Evolutionary conservation across 2,888 invertebrate species (phyloP), one percentile per base, ranked within the genome.

Genomic region (Aricia artaxerxes): DNA sequence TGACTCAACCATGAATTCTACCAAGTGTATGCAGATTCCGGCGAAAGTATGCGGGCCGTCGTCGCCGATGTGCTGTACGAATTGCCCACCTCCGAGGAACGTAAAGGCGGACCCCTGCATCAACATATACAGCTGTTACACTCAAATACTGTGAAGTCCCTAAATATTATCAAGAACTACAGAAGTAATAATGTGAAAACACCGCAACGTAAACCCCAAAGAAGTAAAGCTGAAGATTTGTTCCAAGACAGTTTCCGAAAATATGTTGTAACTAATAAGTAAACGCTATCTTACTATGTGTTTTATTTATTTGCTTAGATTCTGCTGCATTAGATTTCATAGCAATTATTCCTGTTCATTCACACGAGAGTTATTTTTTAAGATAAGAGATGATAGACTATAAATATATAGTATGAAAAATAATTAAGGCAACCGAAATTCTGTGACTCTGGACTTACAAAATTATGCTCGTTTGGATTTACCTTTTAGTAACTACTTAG

Each of bases 101-200:
- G 88, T 87, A 80, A 86, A 87, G 44, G 86, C 91, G 69, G 90
- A 90, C 80, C 93, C 93, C 2, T 92, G 92, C 84, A 93, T 94
- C 85, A 93, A 94, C 81, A 92, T 94, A 82, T 94, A 93, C 87
- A 94, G 93, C 84, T 92, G 91, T 82, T 85, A 91, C 80, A 94
- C 93, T n/a, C 93, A 93, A 83, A 92, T 94, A 57, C 88, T 93
- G 90, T 94, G 86, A 86, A 35, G 16, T 72, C 31, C 3, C 24
- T 11, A 9, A 9, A 40, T 57, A 57, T 57, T 57, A 57, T 16
- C 57, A 57, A 16, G 16, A 16, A 57, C 57, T 57, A 57, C 57
- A 38, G 69, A 24, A 35, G 31, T 24, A 13, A 38, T 5, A 38
- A 35, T 13, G 13, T 24, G 9, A 69, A 11, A 69, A 11, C 35